Percentiles rank a stretch among this genome's conserved stretches.
Conservation (phyloP, 92 coral and sea anemone species). For the Plumapathes pennacea region DNA sequence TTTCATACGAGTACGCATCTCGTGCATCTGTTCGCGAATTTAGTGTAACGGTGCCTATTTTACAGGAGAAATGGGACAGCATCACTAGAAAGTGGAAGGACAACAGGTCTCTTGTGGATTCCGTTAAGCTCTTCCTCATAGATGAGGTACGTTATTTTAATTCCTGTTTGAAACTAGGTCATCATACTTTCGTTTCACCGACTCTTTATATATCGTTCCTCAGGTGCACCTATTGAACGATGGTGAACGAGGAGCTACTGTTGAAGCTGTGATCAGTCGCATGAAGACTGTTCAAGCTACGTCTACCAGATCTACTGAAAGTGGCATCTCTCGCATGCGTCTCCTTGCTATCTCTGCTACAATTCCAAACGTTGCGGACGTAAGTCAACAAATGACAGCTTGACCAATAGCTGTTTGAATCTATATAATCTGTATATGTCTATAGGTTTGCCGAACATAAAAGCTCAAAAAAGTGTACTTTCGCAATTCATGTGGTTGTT, state of each 20-base stretch:
- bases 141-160: slow-evolving; percentile 82
- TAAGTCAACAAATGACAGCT: slow-evolving; percentile 63
- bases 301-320: slow-evolving; percentile 48
- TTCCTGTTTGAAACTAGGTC: background rate
- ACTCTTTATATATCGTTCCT: too few relatives aligned
- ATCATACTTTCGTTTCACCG: background rate
- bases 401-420: too few relatives aligned
- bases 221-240: slow-evolving; percentile 93
- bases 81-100: slow-evolving; percentile 99
- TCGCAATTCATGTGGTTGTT: too few relatives aligned
- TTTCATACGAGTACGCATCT: too few relatives aligned
- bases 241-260: slow-evolving; percentile 92
- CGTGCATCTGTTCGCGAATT: too few relatives aligned
- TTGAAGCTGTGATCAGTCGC: slow-evolving; percentile 96
- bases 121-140: slow-evolving; percentile 85
- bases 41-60: too few relatives aligned
- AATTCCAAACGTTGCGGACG: slow-evolving; percentile 92
- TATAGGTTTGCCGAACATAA: background rate
- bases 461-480: background rate
- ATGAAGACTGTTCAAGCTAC: slow-evolving; percentile 98
- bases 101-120: slow-evolving; percentile 85
- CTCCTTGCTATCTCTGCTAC: slow-evolving; percentile 95
- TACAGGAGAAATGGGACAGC: slow-evolving; percentile 99
- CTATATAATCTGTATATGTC: too few relatives aligned
- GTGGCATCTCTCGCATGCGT: slow-evolving; percentile 63